A percentile compares a stretch with the other conserved stretches of the same genome.
phyloP scores from a whole-genome alignment of 2,888 invertebrate species.

The Arge pagana region DNA sequence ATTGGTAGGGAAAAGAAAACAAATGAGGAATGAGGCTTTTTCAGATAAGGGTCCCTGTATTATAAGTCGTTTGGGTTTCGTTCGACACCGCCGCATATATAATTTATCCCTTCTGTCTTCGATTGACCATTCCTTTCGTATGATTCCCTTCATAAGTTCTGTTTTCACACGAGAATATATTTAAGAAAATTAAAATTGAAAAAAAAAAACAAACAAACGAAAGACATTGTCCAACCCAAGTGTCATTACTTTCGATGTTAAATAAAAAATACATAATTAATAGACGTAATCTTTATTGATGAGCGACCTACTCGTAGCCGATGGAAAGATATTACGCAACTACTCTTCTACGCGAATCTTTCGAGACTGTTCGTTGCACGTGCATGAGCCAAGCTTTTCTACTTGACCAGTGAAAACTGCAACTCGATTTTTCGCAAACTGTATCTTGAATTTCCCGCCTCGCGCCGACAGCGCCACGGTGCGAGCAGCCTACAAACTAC shows the following conservation, averaged over 20 bases:
- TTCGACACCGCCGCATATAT: slow-evolving; percentile 46
- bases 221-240: slow-evolving; percentile 57
- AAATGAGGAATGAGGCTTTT: slow-evolving; percentile 32
- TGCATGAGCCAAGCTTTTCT: too few relatives aligned
- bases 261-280: slow-evolving; percentile 58
- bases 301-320: too few relatives aligned
- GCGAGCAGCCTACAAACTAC: too few relatives aligned
- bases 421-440: too few relatives aligned
- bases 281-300: slow-evolving; percentile 23
- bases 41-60: slow-evolving; percentile 37
- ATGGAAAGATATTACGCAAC: too few relatives aligned
- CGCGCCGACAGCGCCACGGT: too few relatives aligned
- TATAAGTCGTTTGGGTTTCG: slow-evolving; percentile 46
- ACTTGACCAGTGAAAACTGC: too few relatives aligned
- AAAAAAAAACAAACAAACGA: slow-evolving; percentile 45
- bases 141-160: slow-evolving; percentile 53
- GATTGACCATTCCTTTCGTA: slow-evolving; percentile 54
- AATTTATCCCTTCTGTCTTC: slow-evolving; percentile 33
- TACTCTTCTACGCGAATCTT: too few relatives aligned
- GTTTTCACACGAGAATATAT: slow-evolving; percentile 49
- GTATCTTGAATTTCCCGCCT: too few relatives aligned
- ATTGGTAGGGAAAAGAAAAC: slow-evolving; percentile 10
- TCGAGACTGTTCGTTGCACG: too few relatives aligned
- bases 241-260: slow-evolving; percentile 59
- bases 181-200: slow-evolving; percentile 38